Base-by-base conservation (phyloP, 2,888 invertebrate species). In the Pegoplata infirma region DNA sequence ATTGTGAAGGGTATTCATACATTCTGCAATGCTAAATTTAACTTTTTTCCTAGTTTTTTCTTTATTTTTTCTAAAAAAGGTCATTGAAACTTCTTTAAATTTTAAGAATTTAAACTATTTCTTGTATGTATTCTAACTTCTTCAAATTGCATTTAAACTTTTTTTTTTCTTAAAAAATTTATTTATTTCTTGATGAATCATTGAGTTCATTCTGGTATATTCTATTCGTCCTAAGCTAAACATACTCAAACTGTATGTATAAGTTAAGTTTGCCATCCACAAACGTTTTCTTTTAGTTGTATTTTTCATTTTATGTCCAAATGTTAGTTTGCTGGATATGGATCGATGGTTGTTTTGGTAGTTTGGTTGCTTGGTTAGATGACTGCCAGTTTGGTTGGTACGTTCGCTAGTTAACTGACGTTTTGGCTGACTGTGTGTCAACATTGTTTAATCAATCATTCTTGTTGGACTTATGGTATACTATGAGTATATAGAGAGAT, bases 401-500 rank as follows among this genome's bases (percentile, higher is more conserved):
- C 28, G 55, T 68, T 68, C 66, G 51, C 51, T 73, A 73, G 44
- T 73, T 73, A 61, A 44, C 59, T 66, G 58, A 51, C 21, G 21
- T 12, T 66, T 73, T 73, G 51, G 40, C 58, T 55, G 74, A 66
- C 61, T 71, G 49, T 71, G 49, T 67, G 79, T 79, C 78, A 69
- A 79, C 74, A 56, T 67, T 59, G 66, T 75, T 74, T 75, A 79
- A 79, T 79, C 79, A 79, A 79, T 79, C 79, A 79, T 75, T n/a
- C 69, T 64, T 66, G 32, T 67, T 73, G 56, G 74, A 49, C 79
- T 36, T 36, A 69, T 69, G 12, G n/a, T n/a, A n/a, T n/a, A n/a
- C n/a, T n/a, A n/a, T n/a, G n/a, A n/a, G n/a, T n/a, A n/a, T n/a
- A n/a, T n/a, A n/a, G n/a, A n/a, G n/a, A n/a, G n/a, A n/a, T n/a